Evolutionary conservation across 92 coral and sea anemone species (phyloP), one percentile per base, ranked within the genome.

Genomic region (Parazoanthus darwini): DNA sequence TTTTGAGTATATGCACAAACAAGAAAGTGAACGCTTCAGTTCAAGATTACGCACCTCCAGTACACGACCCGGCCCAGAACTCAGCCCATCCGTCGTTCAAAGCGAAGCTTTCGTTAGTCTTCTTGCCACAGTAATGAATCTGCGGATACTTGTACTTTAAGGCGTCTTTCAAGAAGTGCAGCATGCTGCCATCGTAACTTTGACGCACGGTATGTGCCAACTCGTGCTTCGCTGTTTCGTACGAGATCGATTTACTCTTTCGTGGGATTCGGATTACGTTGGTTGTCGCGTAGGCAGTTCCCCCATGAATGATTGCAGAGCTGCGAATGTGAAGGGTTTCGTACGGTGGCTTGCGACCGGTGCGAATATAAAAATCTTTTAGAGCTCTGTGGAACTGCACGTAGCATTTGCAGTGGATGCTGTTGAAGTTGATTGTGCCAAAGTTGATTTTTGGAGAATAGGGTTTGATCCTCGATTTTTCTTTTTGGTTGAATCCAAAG

Each of bases 81-180:
- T 72, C 89, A 1, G 89, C 89, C 89, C 89, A 86, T 14, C 89
- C 89, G 4, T 86, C 89, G 82, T 86, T 86, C 39, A 86, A 86
- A 70, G 89, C 89, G 25, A 72, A 86, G 4, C 89, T 82, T 7
- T 46, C 2, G 82, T 86, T 86, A n/a, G 81, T 86, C 43, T 74
- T 72, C 81, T 37, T 86, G 7, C 66, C 81, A 73, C 89, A 86
- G 51, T 36, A 22, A 35, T 86, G 89, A 14, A 74, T 66, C 14
- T 43, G 89, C 81, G 22, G 74, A 29, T 86, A 86, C 82, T n/a
- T 23, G 82, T 87, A 87, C 67, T 51, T 78, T 18, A 72, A 66
- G 7, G 56, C 90, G 46, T 87, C 90, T 8, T 9, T 2, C 38
- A 58, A 59, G 85, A 87, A 87, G 36, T 87, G 90, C 14, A 16